These are phyloP conservation scores for Mimumesa dahlbomi DNA, from an alignment of 2,888 invertebrate species.

Conservation along the genomic window DNA sequence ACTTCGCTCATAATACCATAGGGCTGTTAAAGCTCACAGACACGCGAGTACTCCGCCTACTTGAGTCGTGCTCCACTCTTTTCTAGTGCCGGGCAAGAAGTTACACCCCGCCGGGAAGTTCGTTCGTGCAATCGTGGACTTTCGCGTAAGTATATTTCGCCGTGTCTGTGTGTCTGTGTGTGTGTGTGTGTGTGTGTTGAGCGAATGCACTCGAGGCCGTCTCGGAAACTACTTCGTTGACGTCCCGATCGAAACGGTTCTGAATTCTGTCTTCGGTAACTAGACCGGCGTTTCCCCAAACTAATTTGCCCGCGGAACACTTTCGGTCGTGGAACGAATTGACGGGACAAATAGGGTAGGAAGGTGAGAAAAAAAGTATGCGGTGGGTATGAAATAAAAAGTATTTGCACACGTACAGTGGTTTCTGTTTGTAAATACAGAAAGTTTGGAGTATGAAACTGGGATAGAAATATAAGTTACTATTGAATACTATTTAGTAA, in stretches of 20 bases:
- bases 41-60: constrained; percentile 51
- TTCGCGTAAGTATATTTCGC: constrained; percentile 36
- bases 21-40: constrained; percentile 56
- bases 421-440: too few relatives aligned
- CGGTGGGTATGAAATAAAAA: too few relatives aligned
- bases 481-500: too few relatives aligned
- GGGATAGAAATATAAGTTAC: too few relatives aligned
- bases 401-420: too few relatives aligned
- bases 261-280: constrained; percentile 5
- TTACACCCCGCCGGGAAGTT: constrained; percentile 49
- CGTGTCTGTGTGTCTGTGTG: constrained; percentile 13
- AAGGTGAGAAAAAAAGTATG: too few relatives aligned
- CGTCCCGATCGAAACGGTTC: constrained; percentile 37
- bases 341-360: too few relatives aligned
- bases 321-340: constrained; percentile 6
- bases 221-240: constrained; percentile 39
- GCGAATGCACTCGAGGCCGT: constrained; percentile 35
- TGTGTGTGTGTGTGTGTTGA: constrained; percentile 15
- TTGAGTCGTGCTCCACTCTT: constrained; percentile 49
- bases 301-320: constrained; percentile 20
- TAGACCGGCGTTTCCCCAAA: constrained; percentile 5
- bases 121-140: constrained; percentile 47
- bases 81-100: constrained; percentile 49
- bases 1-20: constrained; percentile 59
- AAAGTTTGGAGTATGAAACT: too few relatives aligned